Conservation (phyloP, 2,888 invertebrate species). For the Torymus tubicola region DNA sequence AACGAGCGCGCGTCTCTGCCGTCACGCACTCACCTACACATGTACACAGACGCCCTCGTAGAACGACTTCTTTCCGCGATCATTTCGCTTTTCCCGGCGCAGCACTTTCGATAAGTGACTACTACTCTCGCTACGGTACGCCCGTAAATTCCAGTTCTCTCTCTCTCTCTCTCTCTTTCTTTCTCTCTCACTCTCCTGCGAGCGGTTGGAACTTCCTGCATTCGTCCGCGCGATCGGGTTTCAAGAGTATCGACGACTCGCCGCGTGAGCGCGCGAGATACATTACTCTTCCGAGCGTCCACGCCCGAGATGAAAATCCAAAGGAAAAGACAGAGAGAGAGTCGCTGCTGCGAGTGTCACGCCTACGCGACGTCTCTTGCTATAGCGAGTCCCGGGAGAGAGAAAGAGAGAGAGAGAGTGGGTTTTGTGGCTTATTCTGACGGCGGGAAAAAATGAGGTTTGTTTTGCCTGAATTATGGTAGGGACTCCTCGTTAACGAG, state of each 20-base stretch:
- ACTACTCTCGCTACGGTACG: neutral
- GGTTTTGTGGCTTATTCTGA: constrained; percentile 7
- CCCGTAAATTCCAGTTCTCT: constrained; percentile 38
- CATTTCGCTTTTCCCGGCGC: constrained; percentile 35
- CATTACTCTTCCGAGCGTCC: too few relatives aligned
- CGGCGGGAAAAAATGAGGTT: constrained; percentile 3
- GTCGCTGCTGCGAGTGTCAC: constrained; percentile 5
- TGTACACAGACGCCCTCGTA: too few relatives aligned
- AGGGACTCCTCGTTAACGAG: constrained; percentile 37
- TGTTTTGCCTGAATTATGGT: constrained; percentile 1
- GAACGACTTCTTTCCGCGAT: constrained; percentile 14
- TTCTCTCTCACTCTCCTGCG: neutral
- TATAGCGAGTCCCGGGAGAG: too few relatives aligned
- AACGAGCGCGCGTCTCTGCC: constrained; percentile 31
- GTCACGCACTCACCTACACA: constrained; percentile 21
- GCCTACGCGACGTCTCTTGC: constrained; percentile 19
- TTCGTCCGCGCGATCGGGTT: neutral
- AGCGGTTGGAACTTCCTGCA: constrained; percentile 12
- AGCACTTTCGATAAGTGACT: constrained; percentile 48
- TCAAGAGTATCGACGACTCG: constrained; percentile 13
- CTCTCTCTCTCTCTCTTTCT: neutral
- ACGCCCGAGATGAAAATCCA: neutral
- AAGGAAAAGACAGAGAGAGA: neutral
- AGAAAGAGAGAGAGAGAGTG: too few relatives aligned
- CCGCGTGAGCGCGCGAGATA: neutral